phyloP scores from a whole-genome alignment of 2,797 vertebrate species.

The Hydrolagus colliei region DNA sequence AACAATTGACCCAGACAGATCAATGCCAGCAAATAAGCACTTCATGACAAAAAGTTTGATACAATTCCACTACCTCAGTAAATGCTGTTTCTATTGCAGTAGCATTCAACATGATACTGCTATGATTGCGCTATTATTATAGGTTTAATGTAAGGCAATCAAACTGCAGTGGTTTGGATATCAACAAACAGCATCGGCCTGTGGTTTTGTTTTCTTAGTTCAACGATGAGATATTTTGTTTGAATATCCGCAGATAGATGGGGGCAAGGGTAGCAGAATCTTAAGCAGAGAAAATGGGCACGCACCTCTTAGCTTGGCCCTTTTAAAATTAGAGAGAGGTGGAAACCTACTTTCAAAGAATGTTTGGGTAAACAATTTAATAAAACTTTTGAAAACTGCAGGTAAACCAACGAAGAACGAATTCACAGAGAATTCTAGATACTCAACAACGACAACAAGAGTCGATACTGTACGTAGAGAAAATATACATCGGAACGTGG shows the following conservation, averaged over 20 bases:
- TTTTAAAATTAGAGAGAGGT: no score
- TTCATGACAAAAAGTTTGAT: conserved; percentile 94
- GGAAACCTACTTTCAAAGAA: no score
- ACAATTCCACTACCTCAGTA: conserved; percentile 82
- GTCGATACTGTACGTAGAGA: no score
- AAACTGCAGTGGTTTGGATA: conserved; percentile 99
- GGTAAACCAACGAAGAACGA: no score
- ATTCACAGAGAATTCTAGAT: no score
- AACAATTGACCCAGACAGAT: conserved; percentile 95
- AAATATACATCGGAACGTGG: no score
- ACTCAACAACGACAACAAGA: no score
- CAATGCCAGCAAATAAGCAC: conserved; percentile 98
- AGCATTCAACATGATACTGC: conserved; percentile 89
- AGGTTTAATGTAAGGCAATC: conserved; percentile 99
- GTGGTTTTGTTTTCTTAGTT: conserved; percentile 84
- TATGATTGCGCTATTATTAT: conserved; percentile 99
- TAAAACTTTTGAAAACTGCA: no score
- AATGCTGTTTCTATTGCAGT: conserved; percentile 80
- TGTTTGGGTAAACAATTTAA: no score
- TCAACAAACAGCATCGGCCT: conserved; percentile 99
- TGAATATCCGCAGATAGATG: background rate
- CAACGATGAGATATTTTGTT: conserved; percentile 63
- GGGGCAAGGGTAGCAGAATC: no score
- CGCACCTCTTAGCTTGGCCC: no score
- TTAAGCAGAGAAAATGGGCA: no score